A percentile compares a stretch with the other conserved stretches of the same genome.
Evolutionary conservation across 2,113 vertebrate genomes (phyloP).

Genomic region (Stercorarius parasiticus): DNA sequence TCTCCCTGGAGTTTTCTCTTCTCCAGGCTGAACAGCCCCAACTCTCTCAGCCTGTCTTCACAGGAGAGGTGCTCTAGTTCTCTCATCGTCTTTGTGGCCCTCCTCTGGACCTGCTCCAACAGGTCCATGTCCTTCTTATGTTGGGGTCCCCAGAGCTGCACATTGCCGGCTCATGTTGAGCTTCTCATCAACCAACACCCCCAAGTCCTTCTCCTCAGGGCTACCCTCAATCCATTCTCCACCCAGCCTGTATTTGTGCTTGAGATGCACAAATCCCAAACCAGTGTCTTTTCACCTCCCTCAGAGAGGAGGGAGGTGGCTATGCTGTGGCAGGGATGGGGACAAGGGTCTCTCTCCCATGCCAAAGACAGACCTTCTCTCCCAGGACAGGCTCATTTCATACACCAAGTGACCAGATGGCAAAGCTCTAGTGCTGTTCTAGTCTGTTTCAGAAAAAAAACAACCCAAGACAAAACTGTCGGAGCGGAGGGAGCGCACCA

Average conservation of each 20-base stretch:
- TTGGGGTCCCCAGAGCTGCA: not conserved
- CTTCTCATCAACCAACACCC: not conserved
- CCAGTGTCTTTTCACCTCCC: not conserved
- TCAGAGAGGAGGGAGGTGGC: not conserved
- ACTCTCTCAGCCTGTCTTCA: not conserved
- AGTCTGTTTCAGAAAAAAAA: not conserved
- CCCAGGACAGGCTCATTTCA: not conserved
- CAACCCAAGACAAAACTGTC: not conserved
- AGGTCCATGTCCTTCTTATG: not conserved
- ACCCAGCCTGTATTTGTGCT: not conserved
- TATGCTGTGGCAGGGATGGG: not conserved
- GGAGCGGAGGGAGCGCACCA: not conserved
- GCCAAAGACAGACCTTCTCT: not conserved
- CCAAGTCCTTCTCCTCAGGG: not conserved
- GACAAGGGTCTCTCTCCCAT: not conserved
- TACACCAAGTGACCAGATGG: accelerated
- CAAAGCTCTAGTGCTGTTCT: not conserved
- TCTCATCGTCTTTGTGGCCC: not conserved
- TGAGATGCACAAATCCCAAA: not conserved
- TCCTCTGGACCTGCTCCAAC: not conserved
- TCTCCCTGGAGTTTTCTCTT: not conserved
- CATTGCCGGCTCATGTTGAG: no score
- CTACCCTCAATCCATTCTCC: not conserved
- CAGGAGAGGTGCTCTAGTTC: not conserved
- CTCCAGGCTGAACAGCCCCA: not conserved